Conservation (phyloP, 53 echinoderm and acorn worm genomes). For the Stichopus horrens region DNA sequence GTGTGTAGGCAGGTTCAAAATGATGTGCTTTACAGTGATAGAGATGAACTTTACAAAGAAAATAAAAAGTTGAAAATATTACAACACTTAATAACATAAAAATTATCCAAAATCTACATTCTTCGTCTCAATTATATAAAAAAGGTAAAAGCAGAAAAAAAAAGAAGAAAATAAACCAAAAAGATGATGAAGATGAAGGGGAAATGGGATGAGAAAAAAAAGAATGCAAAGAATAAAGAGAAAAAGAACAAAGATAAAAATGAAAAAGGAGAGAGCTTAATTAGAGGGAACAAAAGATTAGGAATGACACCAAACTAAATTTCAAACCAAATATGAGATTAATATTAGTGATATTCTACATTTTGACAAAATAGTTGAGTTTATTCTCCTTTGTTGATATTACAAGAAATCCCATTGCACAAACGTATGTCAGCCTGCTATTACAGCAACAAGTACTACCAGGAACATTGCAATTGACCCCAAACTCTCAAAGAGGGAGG, state of each 20-base stretch:
- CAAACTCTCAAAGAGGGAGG: background rate
- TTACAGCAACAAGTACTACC: slow-evolving; percentile 26
- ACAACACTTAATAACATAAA: slow-evolving; percentile 9
- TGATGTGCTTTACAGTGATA: too few species aligned
- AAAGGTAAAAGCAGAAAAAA: slow-evolving; percentile 15
- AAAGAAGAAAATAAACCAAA: background rate
- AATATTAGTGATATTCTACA: too few species aligned
- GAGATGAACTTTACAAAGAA: too few species aligned
- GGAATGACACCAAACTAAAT: slow-evolving; percentile 35
- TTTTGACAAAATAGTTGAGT: slow-evolving; percentile 7
- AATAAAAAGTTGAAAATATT: background rate
- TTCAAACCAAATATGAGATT: background rate
- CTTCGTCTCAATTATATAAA: slow-evolving; percentile 38
- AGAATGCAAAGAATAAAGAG: background rate
- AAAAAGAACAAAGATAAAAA: background rate
- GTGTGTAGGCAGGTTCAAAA: too few species aligned
- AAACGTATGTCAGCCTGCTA: slow-evolving; percentile 5
- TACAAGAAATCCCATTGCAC: slow-evolving; percentile 35
- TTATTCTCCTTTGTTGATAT: slow-evolving; percentile 7
- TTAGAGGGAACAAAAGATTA: slow-evolving; percentile 2
- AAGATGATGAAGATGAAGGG: background rate
- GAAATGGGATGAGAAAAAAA: background rate
- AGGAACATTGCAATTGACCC: slow-evolving; percentile 29
- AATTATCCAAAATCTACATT: slow-evolving; percentile 42
- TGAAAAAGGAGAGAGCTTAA: background rate